Percentiles rank a stretch among this genome's conserved stretches.
Conservation (phyloP, 2,797 vertebrate species). For the Enteromius unitaeniatus region DNA sequence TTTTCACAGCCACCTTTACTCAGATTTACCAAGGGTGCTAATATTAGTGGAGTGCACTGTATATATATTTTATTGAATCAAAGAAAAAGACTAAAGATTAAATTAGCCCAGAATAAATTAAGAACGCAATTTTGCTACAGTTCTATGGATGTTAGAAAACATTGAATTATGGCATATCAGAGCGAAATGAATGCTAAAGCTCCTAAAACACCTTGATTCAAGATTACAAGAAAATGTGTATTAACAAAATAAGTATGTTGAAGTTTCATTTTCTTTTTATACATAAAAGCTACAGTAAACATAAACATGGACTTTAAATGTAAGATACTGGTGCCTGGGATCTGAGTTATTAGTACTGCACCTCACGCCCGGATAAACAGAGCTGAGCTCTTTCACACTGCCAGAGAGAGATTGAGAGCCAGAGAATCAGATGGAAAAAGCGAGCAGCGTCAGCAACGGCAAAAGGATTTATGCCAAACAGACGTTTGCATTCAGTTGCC, state of each 20-base stretch:
- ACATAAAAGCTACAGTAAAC: not conserved
- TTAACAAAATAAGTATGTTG: not conserved
- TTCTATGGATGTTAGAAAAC: not conserved
- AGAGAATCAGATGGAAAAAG: conserved; percentile 36
- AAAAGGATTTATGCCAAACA: conserved; percentile 18
- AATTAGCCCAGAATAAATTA: not conserved
- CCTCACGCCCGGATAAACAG: conserved; percentile 12
- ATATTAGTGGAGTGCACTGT: no score
- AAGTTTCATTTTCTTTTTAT: not conserved
- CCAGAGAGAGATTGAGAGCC: conserved; percentile 1
- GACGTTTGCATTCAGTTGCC: conserved; percentile 11
- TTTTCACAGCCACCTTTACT: no score
- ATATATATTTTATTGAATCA: not conserved
- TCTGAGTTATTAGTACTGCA: conserved; percentile 22
- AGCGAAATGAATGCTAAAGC: not conserved
- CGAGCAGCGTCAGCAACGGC: conserved; percentile 22
- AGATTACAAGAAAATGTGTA: not conserved
- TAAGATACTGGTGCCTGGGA: not conserved
- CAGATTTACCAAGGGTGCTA: no score
- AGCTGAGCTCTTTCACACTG: conserved; percentile 18
- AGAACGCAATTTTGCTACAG: not conserved
- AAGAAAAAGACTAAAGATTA: not conserved
- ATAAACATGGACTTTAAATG: not conserved
- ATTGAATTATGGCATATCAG: not conserved
- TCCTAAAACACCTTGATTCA: not conserved